phyloP scores from a whole-genome alignment of 2,888 invertebrate species.

The Ametastegia equiseti region DNA sequence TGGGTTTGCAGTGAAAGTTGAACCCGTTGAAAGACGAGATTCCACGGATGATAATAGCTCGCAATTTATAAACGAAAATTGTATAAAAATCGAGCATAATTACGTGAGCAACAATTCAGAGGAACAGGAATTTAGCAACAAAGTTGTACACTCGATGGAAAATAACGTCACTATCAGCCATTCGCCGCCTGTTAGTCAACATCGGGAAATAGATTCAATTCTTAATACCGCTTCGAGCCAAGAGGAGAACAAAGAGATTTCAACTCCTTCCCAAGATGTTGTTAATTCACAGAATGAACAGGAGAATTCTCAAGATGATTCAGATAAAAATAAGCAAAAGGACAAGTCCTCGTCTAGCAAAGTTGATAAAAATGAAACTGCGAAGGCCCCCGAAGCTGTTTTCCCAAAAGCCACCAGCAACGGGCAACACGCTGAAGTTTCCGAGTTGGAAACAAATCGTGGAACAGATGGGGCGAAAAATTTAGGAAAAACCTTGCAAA shows the following conservation, averaged over 20 bases:
- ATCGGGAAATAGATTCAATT: not conserved
- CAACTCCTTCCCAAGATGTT: not conserved
- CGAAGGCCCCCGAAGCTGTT: not conserved
- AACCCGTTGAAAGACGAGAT: not conserved
- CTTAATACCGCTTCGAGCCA: not conserved
- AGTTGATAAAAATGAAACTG: not conserved
- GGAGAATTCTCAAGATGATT: slow-evolving; percentile 25
- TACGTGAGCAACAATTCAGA: slow-evolving; percentile 21
- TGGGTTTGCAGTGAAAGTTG: not conserved
- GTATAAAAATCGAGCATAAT: slow-evolving; percentile 46
- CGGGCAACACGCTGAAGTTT: not conserved
- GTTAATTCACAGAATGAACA: slow-evolving; percentile 14
- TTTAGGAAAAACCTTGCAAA: slow-evolving; percentile 3
- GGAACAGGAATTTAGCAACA: not conserved
- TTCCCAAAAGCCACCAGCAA: not conserved
- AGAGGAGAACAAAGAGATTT: too few species aligned
- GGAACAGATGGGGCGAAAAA: not conserved
- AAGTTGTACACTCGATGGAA: slow-evolving; percentile 18
- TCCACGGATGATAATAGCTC: not conserved
- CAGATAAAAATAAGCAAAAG: too few species aligned
- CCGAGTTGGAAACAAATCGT: not conserved
- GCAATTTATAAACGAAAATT: slow-evolving; percentile 4
- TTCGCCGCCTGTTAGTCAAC: slow-evolving; percentile 10
- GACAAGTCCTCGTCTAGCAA: too few species aligned
- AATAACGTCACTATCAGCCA: slow-evolving; percentile 48